Conservation (phyloP, 2,888 invertebrate species). For the Nasonovia ribisnigri region DNA sequence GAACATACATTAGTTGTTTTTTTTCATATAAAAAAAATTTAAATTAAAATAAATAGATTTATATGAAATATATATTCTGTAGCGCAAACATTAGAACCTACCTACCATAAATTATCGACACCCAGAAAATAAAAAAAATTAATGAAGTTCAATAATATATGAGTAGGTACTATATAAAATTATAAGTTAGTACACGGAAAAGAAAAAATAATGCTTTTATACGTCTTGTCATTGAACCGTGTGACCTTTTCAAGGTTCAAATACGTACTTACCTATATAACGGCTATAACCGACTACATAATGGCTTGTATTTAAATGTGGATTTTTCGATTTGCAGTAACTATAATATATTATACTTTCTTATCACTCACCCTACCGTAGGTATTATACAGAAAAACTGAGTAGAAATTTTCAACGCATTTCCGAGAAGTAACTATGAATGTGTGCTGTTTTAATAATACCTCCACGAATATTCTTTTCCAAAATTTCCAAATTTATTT, state of each 20-base stretch:
- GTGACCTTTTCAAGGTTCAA: neutral
- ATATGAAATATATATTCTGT: neutral
- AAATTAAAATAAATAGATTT: neutral
- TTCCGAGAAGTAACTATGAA: neutral
- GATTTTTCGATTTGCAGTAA: neutral
- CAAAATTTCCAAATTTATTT: neutral
- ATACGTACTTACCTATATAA: too few species aligned
- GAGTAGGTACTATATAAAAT: neutral
- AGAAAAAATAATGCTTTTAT: neutral
- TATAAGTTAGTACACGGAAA: neutral
- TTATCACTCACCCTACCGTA: neutral
- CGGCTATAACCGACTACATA: neutral
- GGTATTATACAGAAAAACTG: neutral
- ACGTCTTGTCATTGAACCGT: neutral
- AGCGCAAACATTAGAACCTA: neutral
- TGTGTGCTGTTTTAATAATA: neutral
- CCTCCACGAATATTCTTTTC: neutral
- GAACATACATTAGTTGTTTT: neutral
- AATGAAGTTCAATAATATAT: neutral
- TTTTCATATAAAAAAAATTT: neutral
- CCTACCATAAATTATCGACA: neutral
- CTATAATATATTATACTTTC: neutral
- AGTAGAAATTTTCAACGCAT: neutral
- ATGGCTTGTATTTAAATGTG: neutral
- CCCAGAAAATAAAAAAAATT: neutral